A percentile compares a stretch with the other conserved stretches of the same genome.
Evolutionary conservation across 2,888 invertebrate species (phyloP).

Genomic region (Lasioglossum lativentre): DNA sequence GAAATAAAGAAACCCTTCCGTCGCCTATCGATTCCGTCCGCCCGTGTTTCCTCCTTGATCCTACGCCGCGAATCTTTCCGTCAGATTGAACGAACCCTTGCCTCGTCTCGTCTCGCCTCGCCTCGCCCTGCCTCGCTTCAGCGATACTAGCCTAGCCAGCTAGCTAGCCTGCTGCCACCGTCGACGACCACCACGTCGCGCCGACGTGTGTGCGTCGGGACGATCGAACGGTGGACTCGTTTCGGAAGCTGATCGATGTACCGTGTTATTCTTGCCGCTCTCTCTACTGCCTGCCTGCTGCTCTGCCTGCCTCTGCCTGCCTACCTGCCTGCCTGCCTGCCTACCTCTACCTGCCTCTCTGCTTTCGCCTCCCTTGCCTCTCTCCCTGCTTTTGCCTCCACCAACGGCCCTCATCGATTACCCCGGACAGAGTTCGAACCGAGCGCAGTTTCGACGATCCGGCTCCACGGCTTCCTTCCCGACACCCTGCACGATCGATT

Average conservation of each 20-base stretch:
- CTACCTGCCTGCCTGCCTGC: not conserved
- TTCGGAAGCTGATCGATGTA: constrained; percentile 43
- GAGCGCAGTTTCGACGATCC: constrained; percentile 33
- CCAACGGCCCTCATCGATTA: constrained; percentile 44
- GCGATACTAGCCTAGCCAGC: not conserved
- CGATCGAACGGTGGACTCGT: constrained; percentile 13
- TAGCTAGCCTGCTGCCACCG: constrained; percentile 1
- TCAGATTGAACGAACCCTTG: constrained; percentile 32
- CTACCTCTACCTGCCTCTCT: not conserved
- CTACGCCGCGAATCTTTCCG: constrained; percentile 34
- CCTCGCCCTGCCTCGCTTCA: not conserved
- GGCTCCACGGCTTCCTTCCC: constrained; percentile 32
- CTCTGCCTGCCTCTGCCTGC: not conserved
- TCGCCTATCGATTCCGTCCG: constrained; percentile 45
- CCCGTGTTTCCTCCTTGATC: constrained; percentile 46
- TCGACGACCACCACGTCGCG: not conserved
- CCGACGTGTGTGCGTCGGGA: not conserved
- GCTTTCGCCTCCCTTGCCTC: not conserved
- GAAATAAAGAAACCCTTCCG: constrained; percentile 50
- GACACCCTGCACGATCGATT: not conserved
- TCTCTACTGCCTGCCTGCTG: constrained; percentile 24
- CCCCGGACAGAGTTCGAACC: constrained; percentile 37
- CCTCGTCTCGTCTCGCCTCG: not conserved
- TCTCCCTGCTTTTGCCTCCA: not conserved
- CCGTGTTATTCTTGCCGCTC: constrained; percentile 45